Evolutionary conservation across 1,140 invertebrate genomes (phyloP), one percentile per base, ranked within the genome.

Genomic region (Drosophila obscura): DNA sequence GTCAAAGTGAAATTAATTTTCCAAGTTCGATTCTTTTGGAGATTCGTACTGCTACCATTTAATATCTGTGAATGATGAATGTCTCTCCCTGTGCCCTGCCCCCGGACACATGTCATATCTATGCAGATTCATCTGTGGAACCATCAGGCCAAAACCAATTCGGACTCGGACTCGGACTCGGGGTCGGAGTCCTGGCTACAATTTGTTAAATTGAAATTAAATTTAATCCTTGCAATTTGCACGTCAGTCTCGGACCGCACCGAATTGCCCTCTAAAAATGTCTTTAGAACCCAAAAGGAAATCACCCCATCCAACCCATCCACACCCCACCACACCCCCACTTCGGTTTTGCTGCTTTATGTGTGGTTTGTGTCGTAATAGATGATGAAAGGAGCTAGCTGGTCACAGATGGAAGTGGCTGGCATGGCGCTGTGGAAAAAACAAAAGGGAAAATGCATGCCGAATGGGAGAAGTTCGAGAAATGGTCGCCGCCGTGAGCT

Each of bases 191-290:
- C 52, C 35, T 64, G 66, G 74, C 59, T 74, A 79, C 80, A 83
- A 83, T 82, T 82, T 82, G 80, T 60, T 67, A 85, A 78, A 74
- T 85, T 77, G 82, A 85, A 87, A 87, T 75, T 66, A 87, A 87
- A 88, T 88, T 88, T 72, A 76, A 87, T 76, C 79, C 75, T 73
- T 88, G 83, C 78, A 87, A 85, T 87, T 87, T 82, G 83, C 79
- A 78, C 81, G 71, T 52, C 80, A 85, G 82, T 85, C 82, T 87
- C 59, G 57, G 65, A 85, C 82, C 82, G 62, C 78, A 87, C 51
- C 51, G 51, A 55, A 85, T 77, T 73, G 62, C 77, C 77, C 81
- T 84, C 26, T 80, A 77, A 84, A 85, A 85, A 85, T 81, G 68
- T 84, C 77, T 77, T 81, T 55, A 58, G 78, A 77, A 64, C 80